These are phyloP conservation scores for Periophthalmus modestus DNA, from an alignment of 2,113 vertebrate genomes.

Conservation along the genomic window DNA sequence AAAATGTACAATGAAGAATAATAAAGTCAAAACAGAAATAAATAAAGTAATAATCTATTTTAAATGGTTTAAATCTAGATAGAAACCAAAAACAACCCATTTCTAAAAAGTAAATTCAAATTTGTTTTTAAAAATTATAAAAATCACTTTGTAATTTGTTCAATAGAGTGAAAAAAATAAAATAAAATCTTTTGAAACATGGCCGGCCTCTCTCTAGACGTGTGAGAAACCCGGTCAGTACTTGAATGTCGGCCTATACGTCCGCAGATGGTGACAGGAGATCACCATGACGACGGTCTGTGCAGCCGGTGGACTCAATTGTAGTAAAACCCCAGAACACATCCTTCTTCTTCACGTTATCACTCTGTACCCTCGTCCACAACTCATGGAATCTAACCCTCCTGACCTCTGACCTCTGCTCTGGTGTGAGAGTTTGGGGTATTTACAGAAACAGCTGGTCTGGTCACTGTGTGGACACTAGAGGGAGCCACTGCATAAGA, in stretches of 20 bases:
- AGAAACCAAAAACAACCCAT: too few relatives aligned
- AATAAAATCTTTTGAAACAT: not conserved
- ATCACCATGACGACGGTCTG: slow-evolving; percentile 54
- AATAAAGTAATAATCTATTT: too few relatives aligned
- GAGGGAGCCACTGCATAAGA: slow-evolving; percentile 57
- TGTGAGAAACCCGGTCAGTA: not conserved
- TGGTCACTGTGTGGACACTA: slow-evolving; percentile 38
- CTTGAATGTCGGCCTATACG: slow-evolving; percentile 24
- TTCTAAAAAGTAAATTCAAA: too few relatives aligned
- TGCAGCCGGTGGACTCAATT: slow-evolving; percentile 35
- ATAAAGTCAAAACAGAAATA: too few relatives aligned
- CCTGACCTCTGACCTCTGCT: slow-evolving; percentile 11
- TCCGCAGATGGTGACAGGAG: slow-evolving; percentile 43
- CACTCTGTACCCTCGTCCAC: not conserved
- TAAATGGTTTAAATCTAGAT: too few relatives aligned
- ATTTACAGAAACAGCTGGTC: not conserved
- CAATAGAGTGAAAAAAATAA: too few relatives aligned
- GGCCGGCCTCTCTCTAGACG: not conserved
- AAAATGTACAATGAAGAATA: too few relatives aligned
- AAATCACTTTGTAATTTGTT: too few relatives aligned
- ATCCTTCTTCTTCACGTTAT: slow-evolving; percentile 27
- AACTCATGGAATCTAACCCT: slow-evolving; percentile 37
- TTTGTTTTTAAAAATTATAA: too few relatives aligned
- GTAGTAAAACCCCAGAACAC: slow-evolving; percentile 32
- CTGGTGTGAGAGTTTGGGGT: not conserved